Percentiles rank a stretch among this genome's conserved stretches.
These are phyloP conservation scores for Anthoscopus minutus DNA, from an alignment of 2,113 vertebrate species.

Conservation along the genomic window DNA sequence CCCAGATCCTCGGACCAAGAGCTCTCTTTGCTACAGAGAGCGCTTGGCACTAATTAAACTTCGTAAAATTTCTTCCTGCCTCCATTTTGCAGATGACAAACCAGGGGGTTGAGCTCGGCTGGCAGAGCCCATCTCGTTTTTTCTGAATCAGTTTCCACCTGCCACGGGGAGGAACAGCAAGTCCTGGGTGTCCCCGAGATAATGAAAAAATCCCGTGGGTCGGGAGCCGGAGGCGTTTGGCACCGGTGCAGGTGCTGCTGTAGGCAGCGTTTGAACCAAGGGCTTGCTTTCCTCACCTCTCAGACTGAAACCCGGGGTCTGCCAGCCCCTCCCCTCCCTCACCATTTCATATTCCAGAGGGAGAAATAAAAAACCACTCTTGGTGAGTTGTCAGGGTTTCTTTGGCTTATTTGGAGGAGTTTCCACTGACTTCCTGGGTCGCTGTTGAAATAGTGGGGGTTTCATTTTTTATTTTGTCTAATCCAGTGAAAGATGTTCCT, in stretches of 20 bases:
- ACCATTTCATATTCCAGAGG: background rate
- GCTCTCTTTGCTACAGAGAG: background rate
- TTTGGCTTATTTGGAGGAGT: background rate
- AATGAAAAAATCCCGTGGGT: background rate
- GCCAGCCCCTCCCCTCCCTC: background rate
- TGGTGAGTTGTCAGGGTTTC: background rate
- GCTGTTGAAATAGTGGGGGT: background rate
- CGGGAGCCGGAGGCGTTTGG: background rate
- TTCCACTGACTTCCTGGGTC: background rate
- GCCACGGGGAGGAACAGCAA: background rate
- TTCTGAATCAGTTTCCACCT: background rate
- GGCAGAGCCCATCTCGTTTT: background rate
- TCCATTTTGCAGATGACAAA: background rate
- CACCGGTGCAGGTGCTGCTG: background rate
- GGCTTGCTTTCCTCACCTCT: background rate
- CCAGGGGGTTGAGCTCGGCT: background rate
- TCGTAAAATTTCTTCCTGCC: background rate
- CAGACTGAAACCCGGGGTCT: background rate
- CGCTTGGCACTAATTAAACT: constrained; percentile 16
- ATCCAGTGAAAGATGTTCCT: background rate
- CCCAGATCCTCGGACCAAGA: background rate
- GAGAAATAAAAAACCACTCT: background rate
- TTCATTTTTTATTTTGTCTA: background rate
- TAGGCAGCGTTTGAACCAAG: background rate
- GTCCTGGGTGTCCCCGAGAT: background rate